These are phyloP conservation scores for Oreochromis aureus DNA, from an alignment of 2,113 vertebrate genomes.

Conservation along the genomic window DNA sequence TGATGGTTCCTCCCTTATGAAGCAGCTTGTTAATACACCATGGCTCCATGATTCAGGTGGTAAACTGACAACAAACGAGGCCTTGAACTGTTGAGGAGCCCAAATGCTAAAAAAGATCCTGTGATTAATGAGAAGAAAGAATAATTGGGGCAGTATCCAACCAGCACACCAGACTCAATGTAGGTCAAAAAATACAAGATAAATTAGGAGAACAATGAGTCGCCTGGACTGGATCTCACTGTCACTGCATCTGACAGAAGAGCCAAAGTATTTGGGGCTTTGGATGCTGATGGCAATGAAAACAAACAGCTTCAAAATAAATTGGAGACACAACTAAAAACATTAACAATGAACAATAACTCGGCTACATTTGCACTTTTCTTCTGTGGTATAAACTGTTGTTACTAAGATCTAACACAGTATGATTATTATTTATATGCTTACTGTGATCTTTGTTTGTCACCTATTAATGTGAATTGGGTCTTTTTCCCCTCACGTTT, in stretches of 20 bases:
- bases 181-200: neutral
- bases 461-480: neutral
- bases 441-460: neutral
- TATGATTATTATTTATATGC: neutral
- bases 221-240: neutral
- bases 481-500: too few species aligned
- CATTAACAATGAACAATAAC: neutral
- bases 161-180: neutral
- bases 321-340: neutral
- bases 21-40: neutral
- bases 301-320: neutral
- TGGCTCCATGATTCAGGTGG: neutral
- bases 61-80: neutral
- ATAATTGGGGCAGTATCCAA: neutral
- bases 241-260: neutral
- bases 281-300: neutral
- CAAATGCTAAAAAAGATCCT: neutral
- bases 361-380: neutral
- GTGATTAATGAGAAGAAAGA: neutral
- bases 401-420: neutral
- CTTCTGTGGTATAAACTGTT: neutral
- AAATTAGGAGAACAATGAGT: neutral
- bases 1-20: neutral
- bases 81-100: neutral
- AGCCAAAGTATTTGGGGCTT: neutral